These are phyloP conservation scores for Danio tinwini DNA, from an alignment of 2,797 vertebrate species.

Conservation along the genomic window DNA sequence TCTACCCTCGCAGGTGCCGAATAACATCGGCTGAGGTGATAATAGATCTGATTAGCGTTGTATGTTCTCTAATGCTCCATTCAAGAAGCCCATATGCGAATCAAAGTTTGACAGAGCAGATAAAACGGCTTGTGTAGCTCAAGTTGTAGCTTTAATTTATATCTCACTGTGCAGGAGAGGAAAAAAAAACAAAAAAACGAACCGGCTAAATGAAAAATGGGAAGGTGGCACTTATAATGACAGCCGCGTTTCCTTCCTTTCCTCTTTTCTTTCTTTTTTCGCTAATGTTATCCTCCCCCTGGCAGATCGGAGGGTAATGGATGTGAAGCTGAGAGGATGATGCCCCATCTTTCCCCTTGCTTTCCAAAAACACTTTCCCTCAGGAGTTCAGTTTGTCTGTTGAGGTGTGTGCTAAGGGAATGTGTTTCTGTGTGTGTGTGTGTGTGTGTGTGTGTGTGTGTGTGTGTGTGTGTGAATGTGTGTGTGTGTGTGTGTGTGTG, in stretches of 20 bases:
- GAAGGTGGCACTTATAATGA: slow-evolving; percentile 52
- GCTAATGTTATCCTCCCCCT: slow-evolving; percentile 27
- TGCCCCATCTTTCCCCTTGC: slow-evolving; percentile 43
- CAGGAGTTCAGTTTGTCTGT: slow-evolving; percentile 46
- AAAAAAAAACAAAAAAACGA: slow-evolving; percentile 26
- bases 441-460: slow-evolving; percentile 13
- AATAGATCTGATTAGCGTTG: slow-evolving; percentile 49
- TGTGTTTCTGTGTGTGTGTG: slow-evolving; percentile 11
- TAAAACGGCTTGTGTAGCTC: slow-evolving; percentile 12
- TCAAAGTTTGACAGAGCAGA: slow-evolving; percentile 19
- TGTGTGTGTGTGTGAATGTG: slow-evolving; percentile 19
- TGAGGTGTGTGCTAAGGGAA: slow-evolving; percentile 36
- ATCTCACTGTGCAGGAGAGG: slow-evolving; percentile 53
- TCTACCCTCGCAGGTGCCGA: slow-evolving; percentile 16
- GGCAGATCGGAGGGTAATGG: slow-evolving; percentile 62
- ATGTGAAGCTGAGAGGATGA: slow-evolving; percentile 26
- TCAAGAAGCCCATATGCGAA: slow-evolving; percentile 35
- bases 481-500: slow-evolving; percentile 16
- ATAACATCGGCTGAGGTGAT: neutral
- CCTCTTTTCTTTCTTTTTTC: slow-evolving; percentile 20
- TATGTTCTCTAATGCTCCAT: slow-evolving; percentile 30
- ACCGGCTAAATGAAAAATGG: slow-evolving; percentile 67
- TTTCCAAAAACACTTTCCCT: slow-evolving; percentile 25
- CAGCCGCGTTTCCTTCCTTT: neutral
- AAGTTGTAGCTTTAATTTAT: slow-evolving; percentile 61